Evolutionary conservation across 1,140 invertebrate species (phyloP).

Genomic region (Acromyrmex heyeri): DNA sequence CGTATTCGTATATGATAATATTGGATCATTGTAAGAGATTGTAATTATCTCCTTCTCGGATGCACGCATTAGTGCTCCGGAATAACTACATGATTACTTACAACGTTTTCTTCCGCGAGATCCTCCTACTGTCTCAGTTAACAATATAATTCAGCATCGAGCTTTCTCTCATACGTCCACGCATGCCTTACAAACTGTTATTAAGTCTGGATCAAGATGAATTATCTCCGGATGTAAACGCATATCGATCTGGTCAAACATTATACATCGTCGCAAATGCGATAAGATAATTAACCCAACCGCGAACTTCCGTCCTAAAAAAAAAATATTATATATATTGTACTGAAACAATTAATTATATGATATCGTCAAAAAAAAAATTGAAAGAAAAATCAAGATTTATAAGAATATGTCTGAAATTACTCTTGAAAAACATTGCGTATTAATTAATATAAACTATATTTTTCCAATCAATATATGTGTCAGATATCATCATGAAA

Average conservation of each 20-base stretch:
- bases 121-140: slow-evolving; percentile 49
- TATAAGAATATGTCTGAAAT: not conserved
- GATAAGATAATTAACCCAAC: slow-evolving; percentile 40
- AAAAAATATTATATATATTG: not conserved
- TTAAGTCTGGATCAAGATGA: slow-evolving; percentile 44
- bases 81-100: slow-evolving; percentile 53
- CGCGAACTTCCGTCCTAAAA: not conserved
- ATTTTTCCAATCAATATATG: not conserved
- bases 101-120: slow-evolving; percentile 46
- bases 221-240: slow-evolving; percentile 39
- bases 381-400: not conserved
- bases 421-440: not conserved
- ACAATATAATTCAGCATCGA: slow-evolving; percentile 52
- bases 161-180: slow-evolving; percentile 47
- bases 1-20: not conserved
- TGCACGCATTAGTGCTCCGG: not conserved
- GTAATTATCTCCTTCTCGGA: slow-evolving; percentile 34
- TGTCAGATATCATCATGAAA: not conserved
- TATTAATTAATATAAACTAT: slow-evolving; percentile 1
- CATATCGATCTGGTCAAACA: slow-evolving; percentile 30
- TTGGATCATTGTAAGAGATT: slow-evolving; percentile 33
- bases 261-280: not conserved
- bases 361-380: not conserved
- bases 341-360: slow-evolving; percentile 14
- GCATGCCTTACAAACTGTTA: slow-evolving; percentile 20